Evolutionary conservation across 2,888 invertebrate genomes (phyloP).

Genomic region (Venustoraphidia nigricollis): DNA sequence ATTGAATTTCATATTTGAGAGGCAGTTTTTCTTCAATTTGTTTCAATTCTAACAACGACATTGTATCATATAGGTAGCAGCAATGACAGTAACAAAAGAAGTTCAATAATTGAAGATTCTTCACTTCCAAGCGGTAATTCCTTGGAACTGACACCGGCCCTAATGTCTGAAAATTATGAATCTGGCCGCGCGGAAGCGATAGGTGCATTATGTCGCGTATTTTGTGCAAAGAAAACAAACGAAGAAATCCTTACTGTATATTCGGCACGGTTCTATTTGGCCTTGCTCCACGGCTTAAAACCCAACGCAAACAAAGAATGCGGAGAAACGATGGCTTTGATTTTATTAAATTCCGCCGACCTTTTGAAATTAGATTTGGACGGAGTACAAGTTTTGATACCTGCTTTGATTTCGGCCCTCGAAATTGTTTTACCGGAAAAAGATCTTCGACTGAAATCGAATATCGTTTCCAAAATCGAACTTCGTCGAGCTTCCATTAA

Average conservation of each 20-base stretch:
- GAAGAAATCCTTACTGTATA: slow-evolving; percentile 88
- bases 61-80: slow-evolving; percentile 24
- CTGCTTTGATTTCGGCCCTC: slow-evolving; percentile 75
- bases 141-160: slow-evolving; percentile 49
- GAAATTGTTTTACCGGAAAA: slow-evolving; percentile 83
- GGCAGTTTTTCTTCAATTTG: too few species aligned
- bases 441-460: slow-evolving; percentile 60
- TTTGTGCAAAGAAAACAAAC: slow-evolving; percentile 89
- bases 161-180: slow-evolving; percentile 65
- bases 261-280: slow-evolving; percentile 84
- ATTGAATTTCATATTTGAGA: too few species aligned
- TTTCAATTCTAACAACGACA: too few species aligned
- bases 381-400: slow-evolving; percentile 82
- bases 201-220: slow-evolving; percentile 87
- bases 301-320: slow-evolving; percentile 50
- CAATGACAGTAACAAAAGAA: slow-evolving; percentile 38
- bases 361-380: slow-evolving; percentile 82
- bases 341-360: slow-evolving; percentile 73
- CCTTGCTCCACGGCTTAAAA: slow-evolving; percentile 73
- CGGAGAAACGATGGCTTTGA: slow-evolving; percentile 71
- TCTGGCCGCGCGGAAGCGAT: slow-evolving; percentile 87
- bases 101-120: slow-evolving; percentile 47
- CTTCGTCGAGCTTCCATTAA: slow-evolving; percentile 85
- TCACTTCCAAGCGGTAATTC: slow-evolving; percentile 35
- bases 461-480: slow-evolving; percentile 53